Percentiles rank a stretch among this genome's conserved stretches.
phyloP scores from a whole-genome alignment of 1,140 invertebrate species.

The Grapholita molesta region DNA sequence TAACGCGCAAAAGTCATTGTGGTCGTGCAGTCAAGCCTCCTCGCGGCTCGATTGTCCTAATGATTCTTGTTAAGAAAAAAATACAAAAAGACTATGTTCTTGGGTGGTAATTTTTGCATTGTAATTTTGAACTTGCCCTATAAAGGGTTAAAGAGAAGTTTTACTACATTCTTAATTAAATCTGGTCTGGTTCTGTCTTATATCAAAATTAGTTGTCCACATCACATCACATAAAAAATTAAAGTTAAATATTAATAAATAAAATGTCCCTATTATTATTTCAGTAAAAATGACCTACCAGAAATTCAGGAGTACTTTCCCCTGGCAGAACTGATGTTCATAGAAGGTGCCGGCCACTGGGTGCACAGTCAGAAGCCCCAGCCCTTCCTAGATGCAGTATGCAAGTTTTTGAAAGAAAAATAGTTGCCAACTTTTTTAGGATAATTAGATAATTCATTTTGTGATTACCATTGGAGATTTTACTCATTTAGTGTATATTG shows the following conservation, averaged over 20 bases:
- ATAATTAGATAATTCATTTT: slow-evolving; percentile 5
- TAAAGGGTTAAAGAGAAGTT: no score
- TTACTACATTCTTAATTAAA: no score
- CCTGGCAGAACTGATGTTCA: slow-evolving; percentile 83
- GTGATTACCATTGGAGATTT: slow-evolving; percentile 20
- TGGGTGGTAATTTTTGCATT: no score
- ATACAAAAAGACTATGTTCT: no score
- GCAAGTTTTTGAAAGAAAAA: slow-evolving; percentile 72
- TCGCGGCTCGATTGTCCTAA: no score
- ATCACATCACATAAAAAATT: background rate
- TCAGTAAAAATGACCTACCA: slow-evolving; percentile 82
- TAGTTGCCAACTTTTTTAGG: slow-evolving; percentile 23
- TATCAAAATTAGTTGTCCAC: no score
- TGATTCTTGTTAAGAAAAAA: no score
- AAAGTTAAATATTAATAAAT: no score
- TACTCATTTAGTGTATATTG: slow-evolving; percentile 3
- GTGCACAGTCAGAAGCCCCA: slow-evolving; percentile 93
- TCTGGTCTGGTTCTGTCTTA: no score
- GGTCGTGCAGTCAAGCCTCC: no score
- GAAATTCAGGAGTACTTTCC: slow-evolving; percentile 88
- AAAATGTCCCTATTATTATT: slow-evolving; percentile 39
- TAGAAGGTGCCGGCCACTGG: slow-evolving; percentile 93
- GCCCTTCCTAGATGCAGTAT: slow-evolving; percentile 84
- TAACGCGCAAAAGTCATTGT: no score
- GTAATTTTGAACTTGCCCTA: no score